Evolutionary conservation across 2,113 vertebrate genomes (phyloP), one percentile per base, ranked within the genome.

Genomic region (Xyliphius kryptos): DNA sequence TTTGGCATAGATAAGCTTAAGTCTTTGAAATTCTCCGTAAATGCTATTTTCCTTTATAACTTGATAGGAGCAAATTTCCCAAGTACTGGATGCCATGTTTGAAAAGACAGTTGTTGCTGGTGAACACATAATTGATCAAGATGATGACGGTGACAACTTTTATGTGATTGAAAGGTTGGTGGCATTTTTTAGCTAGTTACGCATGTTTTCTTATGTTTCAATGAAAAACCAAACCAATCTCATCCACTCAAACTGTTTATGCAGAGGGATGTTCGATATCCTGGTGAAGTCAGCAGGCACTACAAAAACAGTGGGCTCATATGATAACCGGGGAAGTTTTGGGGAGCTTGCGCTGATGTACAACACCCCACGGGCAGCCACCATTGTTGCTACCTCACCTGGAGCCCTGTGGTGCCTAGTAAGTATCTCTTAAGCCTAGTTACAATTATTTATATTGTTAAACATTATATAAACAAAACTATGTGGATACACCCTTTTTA

Each of bases 301-400:
- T 26, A 91, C 91, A 68, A 89, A 88, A 73, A 88, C 89, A 51
- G 89, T 99, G 40, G 94, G 96, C 62, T 89, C 89, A 69, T 99
- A 96, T 16, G 94, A 99, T 77, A 95, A 98, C 76, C 87, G 85
- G 66, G 96, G 96, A 67, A 97, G 96, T 81, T 99, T 99, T 73
- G 96, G 96, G 63, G 96, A 99, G 77, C 82, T 99, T 81, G 96
- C 96, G 63, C 88, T 99, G 85, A 98, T 99, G 96, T 99, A 99
- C 82, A 98, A 99, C 70, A 97, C 95, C 55, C 91, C 93, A 57
- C 90, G 96, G 82, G 95, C 96, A 57, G 96, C 96, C 80, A 99
- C 96, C 55, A 97, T 99, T 79, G 85, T 91, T 64, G 93, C 94
- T 83, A 95, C 92, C 78, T 95, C 92, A 76, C 84, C 89, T 79